phyloP scores from a whole-genome alignment of 2,888 invertebrate species.

The Troides helena region DNA sequence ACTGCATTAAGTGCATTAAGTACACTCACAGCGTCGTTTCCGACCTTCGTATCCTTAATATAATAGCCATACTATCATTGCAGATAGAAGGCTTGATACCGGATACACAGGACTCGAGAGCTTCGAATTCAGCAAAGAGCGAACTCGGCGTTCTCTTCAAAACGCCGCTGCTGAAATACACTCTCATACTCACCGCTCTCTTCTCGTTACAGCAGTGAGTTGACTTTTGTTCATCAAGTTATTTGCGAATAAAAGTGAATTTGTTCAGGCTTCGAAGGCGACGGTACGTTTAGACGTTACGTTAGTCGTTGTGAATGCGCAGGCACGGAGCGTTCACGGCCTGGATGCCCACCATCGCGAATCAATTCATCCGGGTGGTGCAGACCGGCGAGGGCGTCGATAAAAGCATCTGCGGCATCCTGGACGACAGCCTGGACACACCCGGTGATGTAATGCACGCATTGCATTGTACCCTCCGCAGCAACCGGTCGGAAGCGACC shows the following conservation, averaged over 20 bases:
- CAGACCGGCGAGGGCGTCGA: neutral
- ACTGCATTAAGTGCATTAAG: no score
- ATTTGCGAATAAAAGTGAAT: no score
- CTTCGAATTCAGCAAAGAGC: slow-evolving; percentile 39
- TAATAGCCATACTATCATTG: slow-evolving; percentile 8
- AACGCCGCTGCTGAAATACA: slow-evolving; percentile 70
- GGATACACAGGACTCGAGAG: slow-evolving; percentile 49
- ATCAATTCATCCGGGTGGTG: neutral
- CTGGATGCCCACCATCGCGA: neutral
- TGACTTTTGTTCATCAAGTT: neutral
- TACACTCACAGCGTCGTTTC: no score
- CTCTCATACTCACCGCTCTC: slow-evolving; percentile 67
- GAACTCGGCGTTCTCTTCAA: slow-evolving; percentile 76
- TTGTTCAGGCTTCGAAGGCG: neutral
- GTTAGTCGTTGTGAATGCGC: neutral
- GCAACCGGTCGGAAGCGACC: neutral
- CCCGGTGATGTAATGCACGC: neutral
- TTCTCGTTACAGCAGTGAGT: slow-evolving; percentile 80
- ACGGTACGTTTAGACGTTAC: no score
- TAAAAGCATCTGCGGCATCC: neutral
- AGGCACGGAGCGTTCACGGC: neutral
- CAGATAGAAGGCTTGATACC: slow-evolving; percentile 44
- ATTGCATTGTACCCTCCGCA: no score
- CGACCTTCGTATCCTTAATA: no score
- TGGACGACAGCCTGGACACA: neutral